phyloP scores from a whole-genome alignment of 1,140 invertebrate genomes.

The Drosophila tsacasi region DNA sequence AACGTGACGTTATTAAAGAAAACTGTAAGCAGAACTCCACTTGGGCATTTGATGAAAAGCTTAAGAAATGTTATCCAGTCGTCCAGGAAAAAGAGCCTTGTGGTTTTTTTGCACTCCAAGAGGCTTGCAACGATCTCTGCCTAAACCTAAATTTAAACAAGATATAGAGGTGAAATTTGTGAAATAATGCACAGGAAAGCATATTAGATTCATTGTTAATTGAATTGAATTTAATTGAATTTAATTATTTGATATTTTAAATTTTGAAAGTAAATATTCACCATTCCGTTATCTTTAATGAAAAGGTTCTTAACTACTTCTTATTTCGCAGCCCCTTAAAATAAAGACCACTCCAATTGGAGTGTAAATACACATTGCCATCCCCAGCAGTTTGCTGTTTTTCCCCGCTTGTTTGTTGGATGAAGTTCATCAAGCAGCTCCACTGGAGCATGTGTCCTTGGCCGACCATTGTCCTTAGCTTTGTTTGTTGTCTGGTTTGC shows the following conservation, averaged over 20 bases:
- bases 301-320: neutral
- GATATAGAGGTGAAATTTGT: no score
- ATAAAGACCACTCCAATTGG: slow-evolving; percentile 5
- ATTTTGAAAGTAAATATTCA: neutral
- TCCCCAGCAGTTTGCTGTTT: slow-evolving; percentile 8
- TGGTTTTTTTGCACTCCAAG: neutral
- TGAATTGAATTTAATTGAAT: neutral
- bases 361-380: slow-evolving; percentile 16
- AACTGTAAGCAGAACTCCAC: neutral
- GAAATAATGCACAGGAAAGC: neutral
- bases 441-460: slow-evolving; percentile 51
- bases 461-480: slow-evolving; percentile 54
- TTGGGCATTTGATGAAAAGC: neutral
- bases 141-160: no score
- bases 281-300: neutral
- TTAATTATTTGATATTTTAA: neutral
- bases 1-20: neutral
- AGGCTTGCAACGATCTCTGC: neutral
- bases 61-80: neutral
- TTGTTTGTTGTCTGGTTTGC: slow-evolving; percentile 72
- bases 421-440: slow-evolving; percentile 51
- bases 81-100: neutral
- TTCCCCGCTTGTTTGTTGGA: slow-evolving; percentile 23
- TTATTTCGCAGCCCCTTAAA: neutral
- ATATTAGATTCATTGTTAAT: neutral